These are phyloP conservation scores for Sarcophaga bullata DNA, from an alignment of 1,140 invertebrate genomes.

Conservation along the genomic window DNA sequence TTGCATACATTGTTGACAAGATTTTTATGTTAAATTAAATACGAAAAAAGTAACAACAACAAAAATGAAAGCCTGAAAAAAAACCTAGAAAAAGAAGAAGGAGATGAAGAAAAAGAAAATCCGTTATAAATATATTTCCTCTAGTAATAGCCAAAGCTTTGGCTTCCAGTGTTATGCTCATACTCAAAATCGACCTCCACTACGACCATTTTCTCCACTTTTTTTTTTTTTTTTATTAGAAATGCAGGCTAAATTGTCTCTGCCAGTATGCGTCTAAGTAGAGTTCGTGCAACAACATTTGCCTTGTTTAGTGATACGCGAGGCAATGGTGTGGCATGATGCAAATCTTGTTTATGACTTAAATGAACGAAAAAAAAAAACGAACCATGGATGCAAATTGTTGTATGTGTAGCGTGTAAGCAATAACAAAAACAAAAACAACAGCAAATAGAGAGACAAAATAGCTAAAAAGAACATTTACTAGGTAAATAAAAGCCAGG, in stretches of 20 bases:
- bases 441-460: not conserved
- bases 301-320: not conserved
- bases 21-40: slow-evolving; percentile 13
- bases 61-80: too few species aligned
- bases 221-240: too few species aligned
- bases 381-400: slow-evolving; percentile 2
- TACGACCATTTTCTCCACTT: too few species aligned
- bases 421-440: not conserved
- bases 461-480: slow-evolving; percentile 2
- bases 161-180: not conserved
- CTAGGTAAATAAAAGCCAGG: slow-evolving; percentile 16
- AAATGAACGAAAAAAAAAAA: not conserved
- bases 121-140: slow-evolving; percentile 10
- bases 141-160: not conserved
- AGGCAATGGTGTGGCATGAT: not conserved
- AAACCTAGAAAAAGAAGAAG: too few species aligned
- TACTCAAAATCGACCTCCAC: too few species aligned
- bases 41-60: not conserved
- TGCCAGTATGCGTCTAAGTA: too few species aligned
- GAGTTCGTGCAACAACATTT: not conserved
- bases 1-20: slow-evolving; percentile 14
- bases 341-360: slow-evolving; percentile 5
- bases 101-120: too few species aligned
- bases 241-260: too few species aligned
- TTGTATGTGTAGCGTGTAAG: not conserved